Evolutionary conservation across 2,113 vertebrate genomes (phyloP).

Genomic region (Lampris megalopsis): DNA sequence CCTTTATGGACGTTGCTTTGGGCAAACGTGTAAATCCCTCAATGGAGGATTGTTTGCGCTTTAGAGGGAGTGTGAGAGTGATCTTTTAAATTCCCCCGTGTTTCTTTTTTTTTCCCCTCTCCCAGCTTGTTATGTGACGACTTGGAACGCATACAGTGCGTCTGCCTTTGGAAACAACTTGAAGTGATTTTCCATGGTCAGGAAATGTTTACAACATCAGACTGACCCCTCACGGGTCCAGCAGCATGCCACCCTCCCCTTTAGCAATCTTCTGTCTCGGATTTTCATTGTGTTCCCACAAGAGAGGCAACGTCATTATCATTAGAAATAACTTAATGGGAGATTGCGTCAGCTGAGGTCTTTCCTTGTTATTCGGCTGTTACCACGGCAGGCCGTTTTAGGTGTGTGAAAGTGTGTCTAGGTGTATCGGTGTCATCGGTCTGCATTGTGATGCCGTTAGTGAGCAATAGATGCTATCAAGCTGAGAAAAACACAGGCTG

Average conservation of each 20-base stretch:
- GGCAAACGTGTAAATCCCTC: conserved; percentile 44
- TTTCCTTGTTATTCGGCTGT: background rate
- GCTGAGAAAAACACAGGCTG: background rate
- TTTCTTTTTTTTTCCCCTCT: conserved; percentile 10
- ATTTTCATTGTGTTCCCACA: background rate
- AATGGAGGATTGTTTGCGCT: conserved; percentile 37
- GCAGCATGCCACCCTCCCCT: background rate
- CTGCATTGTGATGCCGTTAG: conserved; percentile 15
- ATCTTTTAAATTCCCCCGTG: background rate
- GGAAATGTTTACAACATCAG: conserved; percentile 21
- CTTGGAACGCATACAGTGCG: conserved; percentile 6
- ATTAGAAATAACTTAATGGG: conserved; percentile 18
- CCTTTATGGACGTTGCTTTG: background rate
- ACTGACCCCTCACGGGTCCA: conserved; percentile 6
- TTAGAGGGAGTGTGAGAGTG: background rate
- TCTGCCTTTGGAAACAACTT: conserved; percentile 42
- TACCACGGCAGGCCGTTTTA: background rate
- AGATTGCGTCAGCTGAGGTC: conserved; percentile 1
- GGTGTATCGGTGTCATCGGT: conserved; percentile 18
- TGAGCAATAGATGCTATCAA: conserved; percentile 9
- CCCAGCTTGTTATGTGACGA: conserved; percentile 14
- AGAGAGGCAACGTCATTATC: background rate
- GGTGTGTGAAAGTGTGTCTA: background rate
- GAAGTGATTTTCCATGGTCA: conserved; percentile 58
- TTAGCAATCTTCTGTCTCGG: background rate